These are phyloP conservation scores for Ceramica pisi DNA, from an alignment of 2,888 invertebrate genomes.

Conservation along the genomic window DNA sequence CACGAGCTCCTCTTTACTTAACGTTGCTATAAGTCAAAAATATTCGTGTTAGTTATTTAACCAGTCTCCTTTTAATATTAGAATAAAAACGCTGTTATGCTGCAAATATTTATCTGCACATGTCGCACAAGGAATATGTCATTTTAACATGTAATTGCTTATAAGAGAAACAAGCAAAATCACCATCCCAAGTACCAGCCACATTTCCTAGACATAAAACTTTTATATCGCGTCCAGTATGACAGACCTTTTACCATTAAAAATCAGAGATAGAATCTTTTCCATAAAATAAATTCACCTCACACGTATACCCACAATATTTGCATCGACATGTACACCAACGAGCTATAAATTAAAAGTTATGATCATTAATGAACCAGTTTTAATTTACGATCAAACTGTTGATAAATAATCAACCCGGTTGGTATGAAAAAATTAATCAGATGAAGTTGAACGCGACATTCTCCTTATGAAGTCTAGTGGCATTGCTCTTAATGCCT, in stretches of 20 bases:
- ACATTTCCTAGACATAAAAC: slow-evolving; percentile 49
- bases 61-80: slow-evolving; percentile 38
- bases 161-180: slow-evolving; percentile 24
- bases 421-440: slow-evolving; percentile 79
- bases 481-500: slow-evolving; percentile 68
- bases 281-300: slow-evolving; percentile 75
- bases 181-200: slow-evolving; percentile 3
- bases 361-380: slow-evolving; percentile 87
- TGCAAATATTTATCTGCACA: slow-evolving; percentile 8
- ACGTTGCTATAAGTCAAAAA: no score
- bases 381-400: slow-evolving; percentile 84
- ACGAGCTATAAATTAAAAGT: slow-evolving; percentile 84
- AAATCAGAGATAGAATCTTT: slow-evolving; percentile 70
- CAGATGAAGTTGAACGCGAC: slow-evolving; percentile 74
- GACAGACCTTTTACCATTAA: slow-evolving; percentile 58
- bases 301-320: slow-evolving; percentile 75
- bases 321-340: slow-evolving; percentile 77
- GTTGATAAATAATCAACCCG: slow-evolving; percentile 81
- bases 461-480: slow-evolving; percentile 70
- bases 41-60: no score
- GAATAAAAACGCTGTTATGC: slow-evolving; percentile 33
- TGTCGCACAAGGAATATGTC: slow-evolving; percentile 14
- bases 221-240: slow-evolving; percentile 45
- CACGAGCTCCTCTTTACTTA: no score
- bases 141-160: slow-evolving; percentile 23